Evolutionary conservation across 92 coral and sea anemone genomes (phyloP), one percentile per base, ranked within the genome.

Genomic region (Palythoa caribaeorum): DNA sequence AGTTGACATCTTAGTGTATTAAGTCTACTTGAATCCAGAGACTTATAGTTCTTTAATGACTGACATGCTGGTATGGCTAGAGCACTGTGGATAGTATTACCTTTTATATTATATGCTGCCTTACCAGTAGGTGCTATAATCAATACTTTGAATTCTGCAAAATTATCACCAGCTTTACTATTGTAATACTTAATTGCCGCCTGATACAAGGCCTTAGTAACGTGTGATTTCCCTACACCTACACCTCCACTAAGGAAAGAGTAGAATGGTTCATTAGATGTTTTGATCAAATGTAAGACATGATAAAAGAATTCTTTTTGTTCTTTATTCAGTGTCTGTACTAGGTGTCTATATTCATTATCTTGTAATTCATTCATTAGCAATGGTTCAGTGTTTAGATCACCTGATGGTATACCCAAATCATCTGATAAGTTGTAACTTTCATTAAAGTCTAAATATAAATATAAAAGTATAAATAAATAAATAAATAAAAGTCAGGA

Each of bases 191-290:
- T 59, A 59, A 59, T 59, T 59, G 66, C 66, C 66, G 66, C 66
- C 66, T 59, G 66, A 59, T 59, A 59, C 28, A 59, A 59, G 66
- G 66, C 66, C 28, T 59, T 59, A 59, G 66, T 59, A 59, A 59
- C 66, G 66, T 59, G 66, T 59, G 66, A 59, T 59, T 59, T 59
- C 66, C 66, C 66, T 59, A 59, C 66, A 59, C 66, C 66, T 59
- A 19, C 66, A 15, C 2, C 66, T 59, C 66, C 66, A 59, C 66
- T 59, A 59, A 59, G 66, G 21, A 59, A 59, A 59, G 19, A 59
- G n/a, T 59, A 59, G 66, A 59, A 59, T 59, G 66, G 66, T 59
- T 59, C 66, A 59, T 59, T 59, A 59, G 66, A 59, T 59, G 66
- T 59, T 59, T 59, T 59, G 66, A 59, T 59, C 28, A 59, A 59